These are phyloP conservation scores for Rhipidura dahli DNA, from an alignment of 2,113 vertebrate species.

Conservation along the genomic window DNA sequence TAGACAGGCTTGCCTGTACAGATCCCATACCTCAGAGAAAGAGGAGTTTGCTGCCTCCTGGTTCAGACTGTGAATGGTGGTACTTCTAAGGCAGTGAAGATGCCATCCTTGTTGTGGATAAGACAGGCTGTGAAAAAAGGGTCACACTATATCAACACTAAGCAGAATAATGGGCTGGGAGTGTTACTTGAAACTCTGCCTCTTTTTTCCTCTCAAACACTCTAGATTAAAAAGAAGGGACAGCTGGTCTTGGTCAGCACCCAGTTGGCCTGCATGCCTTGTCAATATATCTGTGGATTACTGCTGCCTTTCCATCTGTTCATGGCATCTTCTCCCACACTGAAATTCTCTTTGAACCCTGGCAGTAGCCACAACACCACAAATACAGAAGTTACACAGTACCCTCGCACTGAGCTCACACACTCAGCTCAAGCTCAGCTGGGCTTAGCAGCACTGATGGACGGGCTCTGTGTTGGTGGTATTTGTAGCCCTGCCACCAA, in stretches of 20 bases:
- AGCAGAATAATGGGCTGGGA: background rate
- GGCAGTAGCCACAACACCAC: background rate
- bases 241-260: conserved; percentile 43
- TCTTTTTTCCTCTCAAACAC: background rate
- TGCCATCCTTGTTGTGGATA: background rate
- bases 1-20: background rate
- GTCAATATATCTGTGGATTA: background rate
- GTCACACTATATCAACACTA: background rate
- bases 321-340: background rate
- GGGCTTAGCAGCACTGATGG: background rate
- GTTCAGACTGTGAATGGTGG: background rate
- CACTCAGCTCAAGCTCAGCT: background rate
- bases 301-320: conserved; percentile 48
- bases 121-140: background rate
- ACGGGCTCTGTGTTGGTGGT: background rate
- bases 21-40: background rate
- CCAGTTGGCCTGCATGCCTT: background rate
- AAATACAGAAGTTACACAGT: background rate
- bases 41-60: background rate
- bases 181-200: background rate
- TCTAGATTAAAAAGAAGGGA: background rate
- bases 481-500: background rate
- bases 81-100: background rate
- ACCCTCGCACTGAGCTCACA: background rate
- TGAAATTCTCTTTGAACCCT: background rate